phyloP scores from a whole-genome alignment of 1,140 invertebrate genomes.

The Eueides isabella region DNA sequence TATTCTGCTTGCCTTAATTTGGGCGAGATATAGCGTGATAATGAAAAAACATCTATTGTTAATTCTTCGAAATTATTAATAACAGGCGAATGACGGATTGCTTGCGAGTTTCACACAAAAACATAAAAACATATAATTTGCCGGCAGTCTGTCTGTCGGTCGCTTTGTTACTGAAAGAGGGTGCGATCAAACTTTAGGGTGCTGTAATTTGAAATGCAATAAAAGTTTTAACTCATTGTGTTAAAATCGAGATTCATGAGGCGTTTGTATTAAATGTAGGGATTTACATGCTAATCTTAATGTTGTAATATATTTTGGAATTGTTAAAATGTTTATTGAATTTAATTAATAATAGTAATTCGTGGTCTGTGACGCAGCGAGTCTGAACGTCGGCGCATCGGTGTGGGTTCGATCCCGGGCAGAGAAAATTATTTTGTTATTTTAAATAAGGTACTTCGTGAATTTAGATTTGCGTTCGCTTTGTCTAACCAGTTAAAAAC shows the following conservation, averaged over 20 bases:
- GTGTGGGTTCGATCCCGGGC: too few species aligned
- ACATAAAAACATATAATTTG: conserved; percentile 1
- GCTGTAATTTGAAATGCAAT: conserved; percentile 1
- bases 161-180: not conserved
- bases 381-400: too few species aligned
- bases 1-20: too few species aligned
- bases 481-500: too few species aligned
- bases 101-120: conserved; percentile 1
- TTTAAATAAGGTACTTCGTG: too few species aligned
- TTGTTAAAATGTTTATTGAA: not conserved
- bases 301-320: not conserved
- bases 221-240: conserved; percentile 5
- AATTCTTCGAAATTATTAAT: not conserved
- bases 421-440: too few species aligned
- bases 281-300: not conserved
- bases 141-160: not conserved
- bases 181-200: conserved; percentile 1
- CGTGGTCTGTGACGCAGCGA: too few species aligned
- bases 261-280: not conserved
- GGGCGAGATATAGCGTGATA: too few species aligned
- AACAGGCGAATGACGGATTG: not conserved
- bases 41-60: not conserved
- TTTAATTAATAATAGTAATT: not conserved
- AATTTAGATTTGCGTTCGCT: too few species aligned
- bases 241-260: not conserved